Conservation (phyloP, 2,113 vertebrate genomes). For the Varanus komodoensis region DNA sequence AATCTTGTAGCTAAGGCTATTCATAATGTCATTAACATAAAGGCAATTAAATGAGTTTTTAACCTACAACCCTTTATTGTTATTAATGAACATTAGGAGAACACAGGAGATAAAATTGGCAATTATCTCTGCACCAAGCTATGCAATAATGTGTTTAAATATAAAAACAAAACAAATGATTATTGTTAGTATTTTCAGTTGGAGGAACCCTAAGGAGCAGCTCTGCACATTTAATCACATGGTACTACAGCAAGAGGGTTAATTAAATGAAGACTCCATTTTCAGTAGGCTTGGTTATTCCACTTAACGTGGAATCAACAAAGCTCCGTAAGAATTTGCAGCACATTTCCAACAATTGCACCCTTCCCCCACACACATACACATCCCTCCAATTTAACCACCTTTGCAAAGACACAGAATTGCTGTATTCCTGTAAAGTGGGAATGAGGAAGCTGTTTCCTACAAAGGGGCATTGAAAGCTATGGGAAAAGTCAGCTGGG, state of each 20-base stretch:
- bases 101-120: conserved; percentile 93
- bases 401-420: conserved; percentile 60
- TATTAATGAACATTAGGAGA: conserved; percentile 98
- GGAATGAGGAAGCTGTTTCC: not conserved
- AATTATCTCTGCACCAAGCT: conserved; percentile 96
- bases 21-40: conserved; percentile 99
- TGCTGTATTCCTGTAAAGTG: conserved; percentile 44
- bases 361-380: conserved; percentile 40
- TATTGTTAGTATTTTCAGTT: conserved; percentile 92
- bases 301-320: conserved; percentile 84
- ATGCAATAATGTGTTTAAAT: conserved; percentile 93
- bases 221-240: conserved; percentile 94
- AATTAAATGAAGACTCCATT: conserved; percentile 92
- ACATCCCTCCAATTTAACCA: conserved; percentile 64
- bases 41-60: conserved; percentile 99
- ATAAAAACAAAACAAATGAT: conserved; percentile 96
- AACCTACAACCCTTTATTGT: conserved; percentile 99
- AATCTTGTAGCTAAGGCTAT: conserved; percentile 91
- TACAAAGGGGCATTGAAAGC: not conserved
- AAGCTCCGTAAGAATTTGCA: conserved; percentile 79
- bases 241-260: conserved; percentile 92
- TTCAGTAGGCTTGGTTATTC: conserved; percentile 81
- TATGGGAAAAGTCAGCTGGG: not conserved
- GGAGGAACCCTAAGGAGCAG: conserved; percentile 88
- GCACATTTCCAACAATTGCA: conserved; percentile 81